Evolutionary conservation across 1,140 invertebrate species (phyloP).

Genomic region (Samia ricini): DNA sequence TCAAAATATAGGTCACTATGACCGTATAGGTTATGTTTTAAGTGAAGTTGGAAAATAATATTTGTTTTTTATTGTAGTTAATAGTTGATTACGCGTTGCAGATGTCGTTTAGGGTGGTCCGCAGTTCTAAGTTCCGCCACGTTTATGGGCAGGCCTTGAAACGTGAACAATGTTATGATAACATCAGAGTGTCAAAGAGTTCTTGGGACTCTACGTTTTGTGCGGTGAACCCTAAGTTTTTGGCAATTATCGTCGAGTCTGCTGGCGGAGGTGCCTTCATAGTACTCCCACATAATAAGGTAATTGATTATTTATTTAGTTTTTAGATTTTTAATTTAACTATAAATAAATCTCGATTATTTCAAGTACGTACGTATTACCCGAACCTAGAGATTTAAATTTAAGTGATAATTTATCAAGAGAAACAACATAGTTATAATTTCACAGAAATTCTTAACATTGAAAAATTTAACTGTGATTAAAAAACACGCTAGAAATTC

Average conservation of each 20-base stretch:
- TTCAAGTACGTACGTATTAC: too few relatives aligned
- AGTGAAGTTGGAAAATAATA: slow-evolving; percentile 51
- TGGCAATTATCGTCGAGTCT: slow-evolving; percentile 99
- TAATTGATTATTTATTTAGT: slow-evolving; percentile 70
- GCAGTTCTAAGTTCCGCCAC: slow-evolving; percentile 98
- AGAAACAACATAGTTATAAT: too few relatives aligned
- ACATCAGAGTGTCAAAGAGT: slow-evolving; percentile 98
- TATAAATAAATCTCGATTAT: slow-evolving; percentile 10
- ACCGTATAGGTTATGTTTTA: slow-evolving; percentile 72
- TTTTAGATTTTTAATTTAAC: slow-evolving; percentile 7
- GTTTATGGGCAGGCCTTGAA: slow-evolving; percentile 98
- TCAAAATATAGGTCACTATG: slow-evolving; percentile 72
- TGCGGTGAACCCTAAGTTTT: slow-evolving; percentile 99
- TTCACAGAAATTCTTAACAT: too few relatives aligned
- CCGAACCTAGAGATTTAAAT: too few relatives aligned
- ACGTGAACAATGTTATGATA: slow-evolving; percentile 99
- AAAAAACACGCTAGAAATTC: too few relatives aligned
- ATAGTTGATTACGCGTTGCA: slow-evolving; percentile 64
- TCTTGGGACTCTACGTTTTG: slow-evolving; percentile 99
- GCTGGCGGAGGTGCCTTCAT: slow-evolving; percentile 99
- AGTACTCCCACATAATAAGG: slow-evolving; percentile 97
- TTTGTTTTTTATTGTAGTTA: slow-evolving; percentile 52
- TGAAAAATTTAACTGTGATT: too few relatives aligned
- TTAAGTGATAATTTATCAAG: too few relatives aligned
- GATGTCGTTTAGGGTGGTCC: slow-evolving; percentile 97